Conservation (phyloP, 2,888 invertebrate genomes). For the Microchrysa polita region DNA sequence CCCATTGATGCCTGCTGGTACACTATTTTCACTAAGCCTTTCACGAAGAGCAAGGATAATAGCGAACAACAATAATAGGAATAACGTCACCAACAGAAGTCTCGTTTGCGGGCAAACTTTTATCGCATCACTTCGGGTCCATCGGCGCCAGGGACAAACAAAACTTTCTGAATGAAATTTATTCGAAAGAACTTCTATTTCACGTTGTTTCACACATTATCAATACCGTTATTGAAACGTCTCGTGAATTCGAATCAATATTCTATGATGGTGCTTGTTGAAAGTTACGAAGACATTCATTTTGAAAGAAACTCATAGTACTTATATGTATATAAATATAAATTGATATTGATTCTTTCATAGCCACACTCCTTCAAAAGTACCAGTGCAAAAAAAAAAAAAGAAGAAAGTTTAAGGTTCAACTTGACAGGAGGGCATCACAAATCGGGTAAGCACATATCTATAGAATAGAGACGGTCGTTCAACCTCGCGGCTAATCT, state of each 20-base stretch:
- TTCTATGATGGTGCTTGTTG: background rate
- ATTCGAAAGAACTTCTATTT: conserved; percentile 29
- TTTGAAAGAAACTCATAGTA: no score
- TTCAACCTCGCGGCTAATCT: conserved; percentile 7
- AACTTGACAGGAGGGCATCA: conserved; percentile 19
- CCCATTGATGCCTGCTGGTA: no score
- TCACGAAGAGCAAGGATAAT: background rate
- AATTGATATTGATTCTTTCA: conserved; percentile 7
- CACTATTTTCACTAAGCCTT: background rate
- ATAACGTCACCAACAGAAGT: background rate
- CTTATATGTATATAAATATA: no score
- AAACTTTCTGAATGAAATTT: conserved; percentile 25
- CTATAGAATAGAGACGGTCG: background rate
- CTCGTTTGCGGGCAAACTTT: conserved; percentile 17
- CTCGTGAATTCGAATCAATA: conserved; percentile 28
- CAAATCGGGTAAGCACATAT: conserved; percentile 3
- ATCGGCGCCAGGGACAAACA: conserved; percentile 9
- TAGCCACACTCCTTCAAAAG: background rate
- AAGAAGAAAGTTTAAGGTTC: background rate
- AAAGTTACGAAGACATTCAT: background rate
- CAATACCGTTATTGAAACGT: conserved; percentile 25
- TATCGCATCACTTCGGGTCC: conserved; percentile 19
- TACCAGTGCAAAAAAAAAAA: background rate
- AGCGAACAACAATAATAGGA: conserved; percentile 5
- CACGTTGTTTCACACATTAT: conserved; percentile 31